A percentile compares a stretch with the other conserved stretches of the same genome.
phyloP scores from a whole-genome alignment of 1,140 invertebrate genomes.

The Hirudo medicinalis region DNA sequence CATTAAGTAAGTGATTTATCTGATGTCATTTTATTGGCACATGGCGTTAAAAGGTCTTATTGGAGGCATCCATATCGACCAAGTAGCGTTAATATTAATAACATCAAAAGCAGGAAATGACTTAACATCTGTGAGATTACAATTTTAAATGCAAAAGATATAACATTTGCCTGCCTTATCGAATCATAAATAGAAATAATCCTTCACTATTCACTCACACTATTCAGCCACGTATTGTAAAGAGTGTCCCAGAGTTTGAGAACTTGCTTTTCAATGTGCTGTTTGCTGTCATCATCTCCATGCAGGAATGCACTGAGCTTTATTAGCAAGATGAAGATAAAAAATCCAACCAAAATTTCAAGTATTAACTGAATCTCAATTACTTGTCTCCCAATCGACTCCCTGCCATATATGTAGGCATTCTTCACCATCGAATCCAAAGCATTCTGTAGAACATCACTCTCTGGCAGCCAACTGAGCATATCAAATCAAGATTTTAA shows the following conservation, averaged over 20 bases:
- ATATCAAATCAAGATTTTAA: slow-evolving; percentile 4
- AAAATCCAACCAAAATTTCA: too few species aligned
- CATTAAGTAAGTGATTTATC: too few species aligned
- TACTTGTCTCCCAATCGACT: slow-evolving; percentile 67
- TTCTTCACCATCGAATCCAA: slow-evolving; percentile 79
- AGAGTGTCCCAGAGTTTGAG: slow-evolving; percentile 22
- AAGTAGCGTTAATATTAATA: too few species aligned
- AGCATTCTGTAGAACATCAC: slow-evolving; percentile 41
- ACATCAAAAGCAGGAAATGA: too few species aligned
- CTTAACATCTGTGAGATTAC: background rate
- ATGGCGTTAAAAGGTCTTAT: too few species aligned
- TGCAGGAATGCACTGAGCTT: slow-evolving; percentile 17
- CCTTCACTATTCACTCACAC: background rate
- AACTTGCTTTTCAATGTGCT: slow-evolving; percentile 18
- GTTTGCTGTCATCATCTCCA: slow-evolving; percentile 16
- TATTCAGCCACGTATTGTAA: slow-evolving; percentile 17
- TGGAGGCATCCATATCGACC: too few species aligned
- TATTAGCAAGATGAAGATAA: background rate
- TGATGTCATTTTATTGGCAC: too few species aligned
- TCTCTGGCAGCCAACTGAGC: slow-evolving; percentile 20
- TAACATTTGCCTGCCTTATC: background rate
- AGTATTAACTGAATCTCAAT: slow-evolving; percentile 28
- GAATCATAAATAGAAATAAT: background rate
- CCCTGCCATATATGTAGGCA: slow-evolving; percentile 74
- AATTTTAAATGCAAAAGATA: background rate